Evolutionary conservation across 2,888 invertebrate species (phyloP), one percentile per base, ranked within the genome.

Genomic region (Thumatha senex): DNA sequence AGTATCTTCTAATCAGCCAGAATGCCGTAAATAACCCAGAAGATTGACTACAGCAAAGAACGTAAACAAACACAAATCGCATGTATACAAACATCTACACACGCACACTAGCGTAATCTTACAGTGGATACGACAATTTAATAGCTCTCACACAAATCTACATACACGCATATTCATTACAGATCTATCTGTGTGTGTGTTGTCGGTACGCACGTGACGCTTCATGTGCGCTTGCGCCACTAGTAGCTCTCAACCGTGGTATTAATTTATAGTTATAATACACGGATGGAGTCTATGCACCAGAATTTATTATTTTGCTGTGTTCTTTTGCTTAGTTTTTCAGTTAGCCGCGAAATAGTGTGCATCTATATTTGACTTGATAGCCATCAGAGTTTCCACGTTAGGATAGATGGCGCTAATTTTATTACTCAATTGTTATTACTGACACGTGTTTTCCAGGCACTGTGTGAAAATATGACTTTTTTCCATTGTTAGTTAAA

Each of bases 241-340:
- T 51, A 2, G 18, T 64, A 56, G 56, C 31, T 55, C n/a, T 48
- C 51, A 40, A 61, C 39, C 58, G 46, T 46, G 46, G 36, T 61
- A 48, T 57, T 57, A 57, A 55, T 50, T 56, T 54, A 47, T 49
- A 43, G 40, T 50, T 56, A 56, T 57, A 54, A n/a, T 45, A 51
- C 40, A 45, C 38, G 51, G 12, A n/a, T 7, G 15, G 14, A 38
- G 34, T 34, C 31, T 18, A 34, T 39, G 8, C 24, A 24, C 31
- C n/a, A 4, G 18, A 24, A 4, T 24, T 5, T 24, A 5, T 24
- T 24, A 24, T 24, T 4, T 24, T 24, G 18, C 18, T 24, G 18
- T 24, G 18, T 4, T 24, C 5, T 24, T 24, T 24, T 24, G 2
- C 18, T 24, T 40, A 24, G 33, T 33, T 33, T 33, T 11, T 11